phyloP scores from a whole-genome alignment of 2,113 vertebrate species.

The Isurus oxyrinchus region DNA sequence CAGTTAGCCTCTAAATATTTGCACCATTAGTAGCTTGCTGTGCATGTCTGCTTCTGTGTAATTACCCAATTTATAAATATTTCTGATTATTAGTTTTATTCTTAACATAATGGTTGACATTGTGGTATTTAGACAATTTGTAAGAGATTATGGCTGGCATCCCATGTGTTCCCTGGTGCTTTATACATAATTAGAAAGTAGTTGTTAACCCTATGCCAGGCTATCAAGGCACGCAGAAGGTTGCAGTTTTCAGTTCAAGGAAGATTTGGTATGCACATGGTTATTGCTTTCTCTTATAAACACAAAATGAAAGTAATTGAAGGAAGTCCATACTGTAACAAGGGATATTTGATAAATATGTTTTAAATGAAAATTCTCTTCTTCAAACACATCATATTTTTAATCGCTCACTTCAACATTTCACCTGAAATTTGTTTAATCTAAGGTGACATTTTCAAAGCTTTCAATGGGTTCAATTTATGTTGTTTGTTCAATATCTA shows the following conservation, averaged over 20 bases:
- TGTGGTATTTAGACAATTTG: background rate
- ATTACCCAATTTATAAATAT: background rate
- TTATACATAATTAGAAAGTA: background rate
- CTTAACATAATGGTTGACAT: background rate
- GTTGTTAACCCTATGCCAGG: background rate
- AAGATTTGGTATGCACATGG: background rate
- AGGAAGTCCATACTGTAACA: background rate
- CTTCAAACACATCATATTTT: background rate
- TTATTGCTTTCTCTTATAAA: background rate
- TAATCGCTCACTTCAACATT: background rate
- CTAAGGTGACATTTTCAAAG: background rate
- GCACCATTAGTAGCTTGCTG: background rate
- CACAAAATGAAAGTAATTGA: background rate
- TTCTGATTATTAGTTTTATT: background rate
- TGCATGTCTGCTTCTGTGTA: background rate
- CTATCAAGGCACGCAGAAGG: background rate
- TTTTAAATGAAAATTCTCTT: background rate
- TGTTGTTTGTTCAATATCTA: background rate
- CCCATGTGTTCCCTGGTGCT: background rate
- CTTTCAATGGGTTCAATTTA: background rate
- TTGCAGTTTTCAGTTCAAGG: background rate
- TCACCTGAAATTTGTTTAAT: slow-evolving; percentile 2
- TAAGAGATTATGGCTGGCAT: background rate
- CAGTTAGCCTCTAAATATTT: background rate
- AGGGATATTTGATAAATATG: background rate